Evolutionary conservation across 2,113 vertebrate species (phyloP).

Genomic region (Sturnus vulgaris): DNA sequence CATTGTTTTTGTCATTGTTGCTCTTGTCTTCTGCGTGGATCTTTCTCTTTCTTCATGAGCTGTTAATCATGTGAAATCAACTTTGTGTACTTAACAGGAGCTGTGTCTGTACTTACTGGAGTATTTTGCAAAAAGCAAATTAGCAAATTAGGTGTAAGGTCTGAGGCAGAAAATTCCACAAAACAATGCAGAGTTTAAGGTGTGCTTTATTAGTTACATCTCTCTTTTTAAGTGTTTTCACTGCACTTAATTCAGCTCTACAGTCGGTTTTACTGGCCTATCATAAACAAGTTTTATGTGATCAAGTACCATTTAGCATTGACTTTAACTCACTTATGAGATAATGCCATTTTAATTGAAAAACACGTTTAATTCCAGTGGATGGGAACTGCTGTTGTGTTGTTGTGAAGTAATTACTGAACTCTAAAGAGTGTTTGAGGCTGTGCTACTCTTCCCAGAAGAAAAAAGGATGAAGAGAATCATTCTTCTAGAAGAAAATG

Average conservation of each 20-base stretch:
- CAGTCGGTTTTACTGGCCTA: neutral
- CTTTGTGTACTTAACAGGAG: neutral
- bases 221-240: neutral
- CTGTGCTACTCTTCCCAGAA: neutral
- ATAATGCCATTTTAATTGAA: neutral
- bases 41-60: neutral
- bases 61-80: neutral
- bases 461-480: neutral
- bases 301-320: neutral
- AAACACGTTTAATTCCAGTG: neutral
- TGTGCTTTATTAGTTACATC: neutral
- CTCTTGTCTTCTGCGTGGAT: neutral
- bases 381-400: fast-evolving
- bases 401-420: neutral
- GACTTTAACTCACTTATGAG: neutral
- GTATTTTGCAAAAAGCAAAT: neutral
- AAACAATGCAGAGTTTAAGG: neutral
- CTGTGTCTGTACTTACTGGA: neutral
- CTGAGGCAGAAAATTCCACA: neutral
- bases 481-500: neutral
- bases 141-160: neutral
- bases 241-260: neutral
- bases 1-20: neutral
- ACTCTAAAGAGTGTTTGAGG: neutral
- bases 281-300: neutral